Evolutionary conservation across 2,888 invertebrate genomes (phyloP).

Genomic region (Sepiola atlantica): DNA sequence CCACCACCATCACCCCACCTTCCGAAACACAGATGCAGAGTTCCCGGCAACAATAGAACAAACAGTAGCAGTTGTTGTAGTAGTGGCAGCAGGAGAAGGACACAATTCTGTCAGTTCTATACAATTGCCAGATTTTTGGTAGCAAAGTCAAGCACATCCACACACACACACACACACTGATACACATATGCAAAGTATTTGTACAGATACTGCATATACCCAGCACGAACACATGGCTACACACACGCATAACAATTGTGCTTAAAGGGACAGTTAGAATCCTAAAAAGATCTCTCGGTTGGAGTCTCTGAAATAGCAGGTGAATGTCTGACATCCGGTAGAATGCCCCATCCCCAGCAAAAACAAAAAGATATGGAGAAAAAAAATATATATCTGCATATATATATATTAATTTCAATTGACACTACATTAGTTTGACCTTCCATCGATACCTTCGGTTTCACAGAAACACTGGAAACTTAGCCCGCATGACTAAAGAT

Average conservation of each 20-base stretch:
- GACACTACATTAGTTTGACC: no score
- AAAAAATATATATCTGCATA: no score
- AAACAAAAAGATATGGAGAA: no score
- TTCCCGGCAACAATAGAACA: not conserved
- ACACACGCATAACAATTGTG: not conserved
- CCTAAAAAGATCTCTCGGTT: no score
- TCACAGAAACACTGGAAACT: no score
- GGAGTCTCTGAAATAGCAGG: no score
- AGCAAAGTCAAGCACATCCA: not conserved
- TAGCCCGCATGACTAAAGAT: no score
- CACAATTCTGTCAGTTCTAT: not conserved
- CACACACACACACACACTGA: not conserved
- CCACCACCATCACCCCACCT: not conserved
- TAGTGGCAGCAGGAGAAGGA: not conserved
- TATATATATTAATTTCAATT: no score
- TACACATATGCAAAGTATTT: not conserved
- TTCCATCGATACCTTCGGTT: no score
- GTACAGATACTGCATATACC: not conserved
- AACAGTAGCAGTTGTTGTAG: not conserved
- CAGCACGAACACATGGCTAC: not conserved
- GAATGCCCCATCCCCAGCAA: no score
- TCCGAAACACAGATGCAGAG: not conserved
- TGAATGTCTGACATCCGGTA: no score
- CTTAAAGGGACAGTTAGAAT: no score
- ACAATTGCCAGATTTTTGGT: constrained; percentile 32